Conservation (phyloP, 2,113 vertebrate species). For the Cisticola juncidis region DNA sequence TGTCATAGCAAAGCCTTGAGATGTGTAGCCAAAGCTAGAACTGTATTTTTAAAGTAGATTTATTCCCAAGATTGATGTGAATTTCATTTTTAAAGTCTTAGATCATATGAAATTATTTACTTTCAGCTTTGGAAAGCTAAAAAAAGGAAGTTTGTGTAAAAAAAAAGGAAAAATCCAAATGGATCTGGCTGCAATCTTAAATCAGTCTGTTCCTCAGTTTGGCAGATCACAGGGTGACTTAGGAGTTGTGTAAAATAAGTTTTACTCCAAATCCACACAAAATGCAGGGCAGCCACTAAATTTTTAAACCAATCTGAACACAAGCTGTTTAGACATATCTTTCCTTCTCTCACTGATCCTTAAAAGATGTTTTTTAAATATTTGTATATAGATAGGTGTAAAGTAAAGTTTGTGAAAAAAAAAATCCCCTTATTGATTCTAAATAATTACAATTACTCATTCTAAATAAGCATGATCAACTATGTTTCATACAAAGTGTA, state of each 20-base stretch:
- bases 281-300: not conserved
- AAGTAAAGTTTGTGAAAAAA: not conserved
- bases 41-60: not conserved
- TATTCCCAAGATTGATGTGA: not conserved
- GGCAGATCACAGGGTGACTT: not conserved
- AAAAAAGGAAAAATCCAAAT: not conserved
- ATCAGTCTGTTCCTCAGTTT: not conserved
- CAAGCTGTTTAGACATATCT: not conserved
- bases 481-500: not conserved
- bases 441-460: not conserved
- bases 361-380: not conserved
- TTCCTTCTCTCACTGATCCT: not conserved
- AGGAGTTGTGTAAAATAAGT: not conserved
- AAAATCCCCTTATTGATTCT: not conserved
- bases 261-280: not conserved
- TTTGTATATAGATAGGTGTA: not conserved
- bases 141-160: not conserved
- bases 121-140: not conserved
- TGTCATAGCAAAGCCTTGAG: not conserved
- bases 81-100: not conserved
- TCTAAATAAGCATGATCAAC: not conserved
- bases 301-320: not conserved
- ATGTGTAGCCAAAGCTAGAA: not conserved
- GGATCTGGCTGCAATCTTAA: not conserved
- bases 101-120: not conserved